Percentiles rank a stretch among this genome's conserved stretches.
Evolutionary conservation across 2,888 invertebrate genomes (phyloP).

Genomic region (Melieria picta): DNA sequence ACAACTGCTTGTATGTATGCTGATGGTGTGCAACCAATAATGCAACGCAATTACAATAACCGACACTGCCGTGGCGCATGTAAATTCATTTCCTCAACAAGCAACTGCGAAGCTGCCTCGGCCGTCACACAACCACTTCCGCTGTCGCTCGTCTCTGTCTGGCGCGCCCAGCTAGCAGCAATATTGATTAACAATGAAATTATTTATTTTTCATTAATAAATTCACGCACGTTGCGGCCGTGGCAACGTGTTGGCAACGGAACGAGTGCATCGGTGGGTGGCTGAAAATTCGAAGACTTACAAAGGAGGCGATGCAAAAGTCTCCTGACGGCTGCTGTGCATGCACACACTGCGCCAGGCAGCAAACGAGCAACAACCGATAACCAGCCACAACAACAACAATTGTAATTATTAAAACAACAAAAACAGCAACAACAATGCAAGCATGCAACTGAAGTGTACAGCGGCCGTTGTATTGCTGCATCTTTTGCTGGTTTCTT

Average conservation of each 20-base stretch:
- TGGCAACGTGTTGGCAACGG: background rate
- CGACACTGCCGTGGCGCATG: background rate
- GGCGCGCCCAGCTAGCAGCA: background rate
- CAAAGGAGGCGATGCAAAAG: no score
- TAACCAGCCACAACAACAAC: no score
- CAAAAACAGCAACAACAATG: no score
- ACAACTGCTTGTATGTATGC: no score
- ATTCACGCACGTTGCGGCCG: conserved; percentile 2
- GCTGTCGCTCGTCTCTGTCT: background rate
- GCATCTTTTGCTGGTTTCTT: no score
- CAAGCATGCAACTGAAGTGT: no score
- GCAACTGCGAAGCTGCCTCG: background rate
- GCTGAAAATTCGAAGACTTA: no score
- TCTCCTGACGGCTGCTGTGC: no score
- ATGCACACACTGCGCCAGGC: no score
- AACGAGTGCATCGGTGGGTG: background rate
- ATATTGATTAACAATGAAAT: conserved; percentile 19
- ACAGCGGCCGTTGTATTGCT: no score
- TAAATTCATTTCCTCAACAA: background rate
- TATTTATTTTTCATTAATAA: conserved; percentile 28
- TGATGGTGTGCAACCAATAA: background rate
- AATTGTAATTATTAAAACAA: no score
- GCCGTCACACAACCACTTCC: background rate
- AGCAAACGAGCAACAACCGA: no score
- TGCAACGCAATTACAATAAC: conserved; percentile 14